Evolutionary conservation across 2,797 vertebrate species (phyloP).

Genomic region (Tamandua tetradactyla): DNA sequence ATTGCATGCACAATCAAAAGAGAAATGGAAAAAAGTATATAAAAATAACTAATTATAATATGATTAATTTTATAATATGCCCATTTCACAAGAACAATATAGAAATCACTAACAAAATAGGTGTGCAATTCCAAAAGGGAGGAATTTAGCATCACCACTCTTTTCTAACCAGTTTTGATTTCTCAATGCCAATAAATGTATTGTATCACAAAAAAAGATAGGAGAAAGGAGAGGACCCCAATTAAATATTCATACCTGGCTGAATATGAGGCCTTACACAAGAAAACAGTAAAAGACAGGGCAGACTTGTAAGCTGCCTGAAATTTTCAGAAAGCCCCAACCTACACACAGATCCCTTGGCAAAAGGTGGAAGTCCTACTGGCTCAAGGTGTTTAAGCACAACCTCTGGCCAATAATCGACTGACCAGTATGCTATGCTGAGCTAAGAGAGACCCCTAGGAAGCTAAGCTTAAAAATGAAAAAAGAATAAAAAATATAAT

Average conservation of each 20-base stretch:
- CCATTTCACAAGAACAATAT: no score
- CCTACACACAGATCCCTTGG: not conserved
- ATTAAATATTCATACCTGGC: not conserved
- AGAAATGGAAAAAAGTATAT: no score
- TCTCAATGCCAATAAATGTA: no score
- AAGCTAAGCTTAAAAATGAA: slow-evolving; percentile 20
- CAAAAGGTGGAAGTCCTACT: not conserved
- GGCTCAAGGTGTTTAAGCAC: not conserved
- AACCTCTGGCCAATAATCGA: not conserved
- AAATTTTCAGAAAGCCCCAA: slow-evolving; percentile 9
- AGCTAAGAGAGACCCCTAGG: not conserved
- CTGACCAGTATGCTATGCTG: not conserved
- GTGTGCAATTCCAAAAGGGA: no score
- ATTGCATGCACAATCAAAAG: not conserved
- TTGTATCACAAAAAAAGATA: no score
- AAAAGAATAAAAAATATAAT: not conserved
- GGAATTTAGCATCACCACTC: no score
- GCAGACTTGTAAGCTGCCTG: not conserved
- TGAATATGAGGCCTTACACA: not conserved
- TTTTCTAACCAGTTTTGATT: no score
- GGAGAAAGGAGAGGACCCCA: not conserved
- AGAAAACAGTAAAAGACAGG: slow-evolving; percentile 26
- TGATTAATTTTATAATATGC: no score
- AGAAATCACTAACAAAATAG: no score
- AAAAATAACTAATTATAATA: no score